Percentiles rank a stretch among this genome's conserved stretches.
Evolutionary conservation across 1,140 invertebrate species (phyloP).

Genomic region (Pemphigus obesinymphae): DNA sequence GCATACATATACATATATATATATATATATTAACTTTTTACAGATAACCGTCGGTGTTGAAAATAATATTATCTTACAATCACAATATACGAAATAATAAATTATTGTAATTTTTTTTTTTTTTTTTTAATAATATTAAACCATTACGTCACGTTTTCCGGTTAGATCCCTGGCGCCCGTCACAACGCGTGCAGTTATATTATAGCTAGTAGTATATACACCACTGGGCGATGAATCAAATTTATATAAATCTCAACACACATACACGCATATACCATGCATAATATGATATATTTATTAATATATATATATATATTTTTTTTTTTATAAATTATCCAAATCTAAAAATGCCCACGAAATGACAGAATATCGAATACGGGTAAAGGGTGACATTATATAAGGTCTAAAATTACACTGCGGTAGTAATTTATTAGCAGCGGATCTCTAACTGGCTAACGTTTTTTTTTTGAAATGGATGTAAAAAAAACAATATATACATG

Average conservation of each 20-base stretch:
- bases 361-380: slow-evolving; percentile 4
- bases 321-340: slow-evolving; percentile 8
- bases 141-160: not conserved
- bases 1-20: too few relatives aligned
- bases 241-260: not conserved
- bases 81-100: too few relatives aligned
- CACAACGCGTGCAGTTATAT: not conserved
- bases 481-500: not conserved
- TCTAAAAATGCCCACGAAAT: not conserved
- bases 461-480: not conserved
- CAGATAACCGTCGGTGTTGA: too few relatives aligned
- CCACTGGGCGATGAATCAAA: not conserved
- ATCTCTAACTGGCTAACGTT: too few relatives aligned
- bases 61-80: too few relatives aligned
- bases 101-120: too few relatives aligned
- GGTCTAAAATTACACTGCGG: not conserved
- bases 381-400: not conserved
- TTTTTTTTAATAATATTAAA: too few relatives aligned
- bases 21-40: too few relatives aligned
- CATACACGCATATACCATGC: too few relatives aligned
- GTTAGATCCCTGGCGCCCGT: not conserved
- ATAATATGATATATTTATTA: too few relatives aligned
- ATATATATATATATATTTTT: not conserved
- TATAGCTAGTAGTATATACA: not conserved
- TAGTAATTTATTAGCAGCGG: not conserved